Evolutionary conservation across 2,888 invertebrate genomes (phyloP), one percentile per base, ranked within the genome.

Genomic region (Cremastinae sp.): DNA sequence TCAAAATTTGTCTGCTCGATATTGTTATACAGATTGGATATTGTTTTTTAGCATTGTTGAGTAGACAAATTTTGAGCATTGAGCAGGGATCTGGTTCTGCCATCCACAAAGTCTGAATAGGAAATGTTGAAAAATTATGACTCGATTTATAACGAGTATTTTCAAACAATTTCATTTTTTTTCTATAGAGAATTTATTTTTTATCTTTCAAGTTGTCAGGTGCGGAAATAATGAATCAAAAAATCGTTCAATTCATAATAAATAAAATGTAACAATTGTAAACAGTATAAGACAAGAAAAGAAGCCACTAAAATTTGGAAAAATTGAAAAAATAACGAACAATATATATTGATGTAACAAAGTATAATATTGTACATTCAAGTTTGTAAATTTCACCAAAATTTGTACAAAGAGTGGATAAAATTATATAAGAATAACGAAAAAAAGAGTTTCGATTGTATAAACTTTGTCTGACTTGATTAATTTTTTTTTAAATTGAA

Each of bases 371-470:
- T 69, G 61, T 74, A 64, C 10, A 7, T 45, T 12, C 20, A 53
- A 56, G 39, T 56, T 66, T 75, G 75, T 75, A 66, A 75, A 55
- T 61, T 35, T 49, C 49, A 69, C 62, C 49, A n/a, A 75, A 70
- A 47, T 74, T 56, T 64, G 70, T 64, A 53, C 28, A 66, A 61
- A 18, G 56, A 55, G 18, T 20, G 37, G 37, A 39, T 61, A 49
- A 49, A 12, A 49, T 9, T 49, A 41, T 9, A 41, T 9, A 49
- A 49, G 1, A 16, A 18, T 10, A 49, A 18, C 20, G 8, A 49
- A 49, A 9, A 18, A 16, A 49, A 41, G 2, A 5, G 9, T 41
- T n/a, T 41, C 41, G 41, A 2, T 9, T 2, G 41, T n/a, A n/a
- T n/a, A n/a, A n/a, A n/a, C n/a, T n/a, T n/a, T n/a, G n/a, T n/a